A percentile compares a stretch with the other conserved stretches of the same genome.
Conservation (phyloP, 2,888 invertebrate genomes). For the Drosophila aldrichi region DNA sequence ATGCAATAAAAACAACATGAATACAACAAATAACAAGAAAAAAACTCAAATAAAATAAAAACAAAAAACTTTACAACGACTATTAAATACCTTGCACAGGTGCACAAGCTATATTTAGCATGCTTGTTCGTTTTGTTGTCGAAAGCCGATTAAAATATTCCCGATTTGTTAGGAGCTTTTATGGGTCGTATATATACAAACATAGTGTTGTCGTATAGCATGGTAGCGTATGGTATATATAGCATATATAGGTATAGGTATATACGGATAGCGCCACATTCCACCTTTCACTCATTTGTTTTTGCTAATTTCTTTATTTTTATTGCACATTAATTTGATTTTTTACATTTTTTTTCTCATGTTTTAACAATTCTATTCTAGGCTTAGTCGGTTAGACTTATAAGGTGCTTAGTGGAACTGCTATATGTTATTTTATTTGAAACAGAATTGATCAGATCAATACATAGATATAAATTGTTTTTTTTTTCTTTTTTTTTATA, state of each 20-base stretch:
- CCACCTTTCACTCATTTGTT: neutral
- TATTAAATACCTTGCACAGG: slow-evolving; percentile 9
- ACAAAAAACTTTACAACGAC: neutral
- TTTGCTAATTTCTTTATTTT: neutral
- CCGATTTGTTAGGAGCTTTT: neutral
- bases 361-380: neutral
- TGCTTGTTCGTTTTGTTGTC: slow-evolving; percentile 1
- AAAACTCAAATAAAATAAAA: neutral
- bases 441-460: neutral
- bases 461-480: neutral
- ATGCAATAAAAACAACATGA: slow-evolving; percentile 13
- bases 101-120: neutral
- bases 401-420: neutral
- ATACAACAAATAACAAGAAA: slow-evolving; percentile 6
- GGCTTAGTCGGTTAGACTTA: neutral
- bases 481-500: too few species aligned
- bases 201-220: neutral
- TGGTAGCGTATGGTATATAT: neutral
- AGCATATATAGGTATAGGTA: neutral
- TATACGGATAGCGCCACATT: too few species aligned
- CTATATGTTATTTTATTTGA: neutral
- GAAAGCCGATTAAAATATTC: neutral
- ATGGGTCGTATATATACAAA: neutral
- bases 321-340: neutral
- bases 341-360: neutral